Evolutionary conservation across 2,113 vertebrate genomes (phyloP), one percentile per base, ranked within the genome.

Genomic region (Oreocharis arfaki): DNA sequence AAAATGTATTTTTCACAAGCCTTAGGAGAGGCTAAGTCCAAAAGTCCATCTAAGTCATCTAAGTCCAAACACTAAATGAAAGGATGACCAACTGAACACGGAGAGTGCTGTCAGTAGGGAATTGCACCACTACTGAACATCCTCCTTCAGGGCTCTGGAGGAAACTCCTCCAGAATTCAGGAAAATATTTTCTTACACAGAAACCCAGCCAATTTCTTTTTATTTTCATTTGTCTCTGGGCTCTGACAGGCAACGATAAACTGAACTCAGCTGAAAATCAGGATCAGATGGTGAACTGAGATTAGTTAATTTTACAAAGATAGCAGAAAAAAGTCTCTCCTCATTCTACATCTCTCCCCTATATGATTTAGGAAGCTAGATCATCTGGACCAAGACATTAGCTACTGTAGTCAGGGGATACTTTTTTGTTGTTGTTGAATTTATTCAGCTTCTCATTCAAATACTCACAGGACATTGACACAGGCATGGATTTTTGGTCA

Each of bases 221-320:
- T 84, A 60, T 90, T 92, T 88, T 79, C 56, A 65, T 87, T 85
- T 94, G 53, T 84, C 52, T 91, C 52, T 33, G 67, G 64, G 37
- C 42, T 94, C 59, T 93, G 83, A 89, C 37, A 81, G 69, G 75
- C 84, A 88, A 81, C 5, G 15, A 93, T 93, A 93, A 93, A 84
- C 41, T 67, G 42, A 87, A 92, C 47, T 89, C 41, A 53, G 57
- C 16, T 13, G 27, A 84, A 87, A 83, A 89, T 92, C 80, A 90
- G 77, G 59, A 88, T 89, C 92, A 95, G 82, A 87, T 84, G 63
- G 42, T 65, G 61, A 89, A 85, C 63, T 7, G 21, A 89, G 61
- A 92, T 88, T n/a, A 84, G 73, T 46, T 60, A 56, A 39, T 71
- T 61, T 71, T 44, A 92, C 52, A 60, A 63, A 2, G 1, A 52